Base-by-base conservation (phyloP, 2,888 invertebrate genomes). In the Phalera bucephala region DNA sequence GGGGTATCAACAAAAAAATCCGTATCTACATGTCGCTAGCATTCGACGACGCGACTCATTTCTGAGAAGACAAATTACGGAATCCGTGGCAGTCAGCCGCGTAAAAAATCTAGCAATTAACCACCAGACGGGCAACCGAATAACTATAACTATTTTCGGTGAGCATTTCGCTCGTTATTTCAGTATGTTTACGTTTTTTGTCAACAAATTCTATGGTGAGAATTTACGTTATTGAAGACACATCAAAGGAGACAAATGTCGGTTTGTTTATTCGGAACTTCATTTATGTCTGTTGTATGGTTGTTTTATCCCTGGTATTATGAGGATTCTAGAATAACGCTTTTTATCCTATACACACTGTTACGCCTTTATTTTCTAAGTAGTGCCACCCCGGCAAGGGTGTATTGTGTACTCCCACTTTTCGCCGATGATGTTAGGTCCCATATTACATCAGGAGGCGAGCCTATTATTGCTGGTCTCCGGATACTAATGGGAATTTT, bases 11-110 rank as follows among this genome's bases (percentile, higher is more conserved):
- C 64, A 53, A 63, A 64, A 17, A 67, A 75, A 65, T 10, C 52
- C 65, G 72, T 72, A 83, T 82, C 83, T 81, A 83, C 84, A 84
- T 83, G 85, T 85, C 87, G 65, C 78, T 72, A 74, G 80, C 80
- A 79, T 81, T 75, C 84, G 88, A 86, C 86, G 88, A 89, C 87
- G 84, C 86, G 88, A 78, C 87, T 87, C 88, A 88, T 89, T 89
- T 89, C 88, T 86, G 66, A 64, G 88, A 89, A 89, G 88, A 89
- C 88, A 89, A 89, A 89, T 89, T 84, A 88, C 87, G 62, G 78
- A 82, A 85, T 81, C 80, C 75, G 63, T 71, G 79, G 75, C 80
- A 77, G 80, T 66, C 72, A 75, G 64, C 77, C 78, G 73, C 70
- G 73, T 76, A 84, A 87, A 87, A 88, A 87, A 86, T 79, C 79